phyloP scores from a whole-genome alignment of 1,140 invertebrate species.

The Drosophila kepulauana region DNA sequence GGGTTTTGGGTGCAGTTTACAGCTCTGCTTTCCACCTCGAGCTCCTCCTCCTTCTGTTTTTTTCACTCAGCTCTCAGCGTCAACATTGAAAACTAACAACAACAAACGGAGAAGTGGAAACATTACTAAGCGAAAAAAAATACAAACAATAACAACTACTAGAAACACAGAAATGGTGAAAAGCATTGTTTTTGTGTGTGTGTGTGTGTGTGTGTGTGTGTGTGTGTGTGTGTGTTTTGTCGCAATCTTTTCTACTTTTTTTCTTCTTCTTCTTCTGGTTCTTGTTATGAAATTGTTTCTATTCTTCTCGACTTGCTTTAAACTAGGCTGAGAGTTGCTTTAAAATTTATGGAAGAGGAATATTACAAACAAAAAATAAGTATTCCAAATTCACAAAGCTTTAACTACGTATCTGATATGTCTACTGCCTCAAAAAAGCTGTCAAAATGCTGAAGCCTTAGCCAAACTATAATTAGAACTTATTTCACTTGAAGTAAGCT shows the following conservation, averaged over 20 bases:
- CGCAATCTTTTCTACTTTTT: slow-evolving; percentile 38
- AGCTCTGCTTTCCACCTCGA: not conserved
- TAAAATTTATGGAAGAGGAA: not conserved
- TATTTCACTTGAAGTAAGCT: no score
- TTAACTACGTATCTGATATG: no score
- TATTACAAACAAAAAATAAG: no score
- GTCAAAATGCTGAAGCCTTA: no score
- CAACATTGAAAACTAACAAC: slow-evolving; percentile 38
- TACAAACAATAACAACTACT: slow-evolving; percentile 6
- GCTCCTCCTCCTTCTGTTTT: not conserved
- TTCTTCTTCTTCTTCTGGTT: not conserved
- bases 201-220: slow-evolving; percentile 37
- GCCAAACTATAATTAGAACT: no score
- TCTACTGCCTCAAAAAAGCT: no score
- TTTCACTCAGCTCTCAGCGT: slow-evolving; percentile 28
- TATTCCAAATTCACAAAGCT: no score
- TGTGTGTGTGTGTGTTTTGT: slow-evolving; percentile 33
- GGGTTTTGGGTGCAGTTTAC: not conserved
- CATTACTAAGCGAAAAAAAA: slow-evolving; percentile 34
- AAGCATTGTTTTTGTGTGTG: slow-evolving; percentile 67
- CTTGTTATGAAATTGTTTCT: slow-evolving; percentile 17
- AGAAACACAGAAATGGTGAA: slow-evolving; percentile 45
- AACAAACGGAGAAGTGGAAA: slow-evolving; percentile 5
- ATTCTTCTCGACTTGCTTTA: no score
- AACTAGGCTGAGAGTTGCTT: no score